phyloP scores from a whole-genome alignment of 2,113 vertebrate genomes.

The Entelurus aequoreus region DNA sequence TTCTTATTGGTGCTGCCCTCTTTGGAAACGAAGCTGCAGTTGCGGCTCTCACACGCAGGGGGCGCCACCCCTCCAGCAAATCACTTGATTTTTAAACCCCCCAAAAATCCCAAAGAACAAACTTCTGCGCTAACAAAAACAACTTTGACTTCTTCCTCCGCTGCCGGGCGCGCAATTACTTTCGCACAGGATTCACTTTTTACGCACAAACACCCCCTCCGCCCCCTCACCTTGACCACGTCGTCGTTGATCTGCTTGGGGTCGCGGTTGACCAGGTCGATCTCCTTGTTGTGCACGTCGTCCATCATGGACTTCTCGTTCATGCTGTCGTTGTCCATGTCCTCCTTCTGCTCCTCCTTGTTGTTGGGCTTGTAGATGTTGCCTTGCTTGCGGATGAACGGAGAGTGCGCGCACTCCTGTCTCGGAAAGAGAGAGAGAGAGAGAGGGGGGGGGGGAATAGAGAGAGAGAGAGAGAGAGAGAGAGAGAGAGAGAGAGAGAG shows the following conservation, averaged over 20 bases:
- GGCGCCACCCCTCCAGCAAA: conserved; percentile 19
- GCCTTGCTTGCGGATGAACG: conserved; percentile 90
- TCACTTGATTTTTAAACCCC: conserved; percentile 12
- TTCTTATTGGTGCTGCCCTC: too few relatives aligned
- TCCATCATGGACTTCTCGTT: conserved; percentile 82
- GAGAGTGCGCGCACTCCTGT: conserved; percentile 86
- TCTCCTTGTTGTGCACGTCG: conserved; percentile 94
- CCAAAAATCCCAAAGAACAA: conserved; percentile 39
- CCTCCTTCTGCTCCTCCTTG: conserved; percentile 62
- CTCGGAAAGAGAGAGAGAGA: conserved; percentile 26
- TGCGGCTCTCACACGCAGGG: conserved; percentile 41
- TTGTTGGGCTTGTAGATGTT: conserved; percentile 99
- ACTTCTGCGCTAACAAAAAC: conserved; percentile 51
- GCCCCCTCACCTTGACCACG: conserved; percentile 86
- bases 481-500: conserved; percentile 31
- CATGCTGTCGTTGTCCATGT: conserved; percentile 88
- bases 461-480: conserved; percentile 28
- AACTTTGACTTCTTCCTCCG: conserved; percentile 53
- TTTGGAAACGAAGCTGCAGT: not conserved
- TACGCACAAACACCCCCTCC: too few relatives aligned
- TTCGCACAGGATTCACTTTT: too few relatives aligned
- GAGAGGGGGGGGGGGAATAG: conserved; percentile 25
- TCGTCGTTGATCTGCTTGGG: conserved; percentile 93
- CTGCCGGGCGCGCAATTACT: not conserved
- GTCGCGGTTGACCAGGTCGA: conserved; percentile 94